phyloP scores from a whole-genome alignment of 2,113 vertebrate genomes.

The Python bivittatus region DNA sequence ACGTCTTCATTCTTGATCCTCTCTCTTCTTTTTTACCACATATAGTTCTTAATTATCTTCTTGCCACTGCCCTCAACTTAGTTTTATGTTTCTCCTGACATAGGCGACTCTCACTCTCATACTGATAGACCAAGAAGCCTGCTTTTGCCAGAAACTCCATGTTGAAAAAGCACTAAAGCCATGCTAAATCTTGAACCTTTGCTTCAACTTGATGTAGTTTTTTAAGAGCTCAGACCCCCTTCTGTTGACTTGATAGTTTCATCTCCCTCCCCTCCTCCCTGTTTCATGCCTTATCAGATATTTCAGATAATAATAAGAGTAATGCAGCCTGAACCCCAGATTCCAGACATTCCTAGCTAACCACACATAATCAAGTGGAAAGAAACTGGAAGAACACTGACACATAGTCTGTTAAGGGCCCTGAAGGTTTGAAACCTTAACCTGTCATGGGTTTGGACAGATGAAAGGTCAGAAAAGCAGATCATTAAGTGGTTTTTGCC shows the following conservation, averaged over 20 bases:
- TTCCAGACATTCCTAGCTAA: neutral
- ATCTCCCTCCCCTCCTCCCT: neutral
- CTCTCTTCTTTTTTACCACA: too few species aligned
- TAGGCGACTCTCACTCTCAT: neutral
- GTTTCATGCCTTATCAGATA: neutral
- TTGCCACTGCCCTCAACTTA: too few species aligned
- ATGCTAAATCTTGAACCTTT: neutral
- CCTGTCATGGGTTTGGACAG: neutral
- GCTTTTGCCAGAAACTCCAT: neutral
- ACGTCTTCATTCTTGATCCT: too few species aligned
- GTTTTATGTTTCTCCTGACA: neutral
- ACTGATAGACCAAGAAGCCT: neutral
- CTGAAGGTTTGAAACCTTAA: neutral
- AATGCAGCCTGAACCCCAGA: neutral
- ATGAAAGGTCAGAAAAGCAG: neutral
- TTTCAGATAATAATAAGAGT: neutral
- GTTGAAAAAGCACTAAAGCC: neutral
- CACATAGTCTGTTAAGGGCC: neutral
- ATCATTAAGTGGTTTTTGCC: neutral
- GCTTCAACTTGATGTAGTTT: neutral
- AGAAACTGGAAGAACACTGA: neutral
- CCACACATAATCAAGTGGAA: neutral
- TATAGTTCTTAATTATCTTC: too few species aligned
- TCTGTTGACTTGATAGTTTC: neutral
- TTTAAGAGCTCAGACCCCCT: neutral